These are phyloP conservation scores for Eulithis testata DNA, from an alignment of 2,888 invertebrate species.

Conservation along the genomic window DNA sequence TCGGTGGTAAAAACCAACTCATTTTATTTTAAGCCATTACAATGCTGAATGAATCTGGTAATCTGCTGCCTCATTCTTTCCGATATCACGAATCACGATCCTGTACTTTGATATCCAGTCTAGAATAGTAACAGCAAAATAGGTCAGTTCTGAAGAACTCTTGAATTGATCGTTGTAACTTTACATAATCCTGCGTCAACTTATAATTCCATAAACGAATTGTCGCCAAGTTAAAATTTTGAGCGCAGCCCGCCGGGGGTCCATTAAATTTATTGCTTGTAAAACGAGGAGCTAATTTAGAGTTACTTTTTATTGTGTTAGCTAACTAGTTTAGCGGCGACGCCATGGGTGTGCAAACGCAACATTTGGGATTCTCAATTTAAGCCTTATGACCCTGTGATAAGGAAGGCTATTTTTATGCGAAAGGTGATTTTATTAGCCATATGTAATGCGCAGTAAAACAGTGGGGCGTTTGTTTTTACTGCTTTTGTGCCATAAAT, in stretches of 20 bases:
- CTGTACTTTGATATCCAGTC: background rate
- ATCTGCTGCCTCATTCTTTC: background rate
- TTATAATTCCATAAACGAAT: slow-evolving; percentile 63
- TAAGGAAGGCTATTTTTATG: slow-evolving; percentile 39
- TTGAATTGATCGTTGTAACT: slow-evolving; percentile 44
- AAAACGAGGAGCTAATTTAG: slow-evolving; percentile 83
- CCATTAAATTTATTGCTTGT: slow-evolving; percentile 83
- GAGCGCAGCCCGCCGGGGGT: slow-evolving; percentile 66
- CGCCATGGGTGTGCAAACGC: slow-evolving; percentile 64
- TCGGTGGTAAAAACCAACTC: too few relatives aligned
- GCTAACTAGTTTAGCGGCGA: slow-evolving; percentile 73
- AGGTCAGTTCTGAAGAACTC: slow-evolving; percentile 7
- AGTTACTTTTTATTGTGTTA: slow-evolving; percentile 82
- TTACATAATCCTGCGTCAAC: slow-evolving; percentile 47
- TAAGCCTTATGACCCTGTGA: slow-evolving; percentile 36
- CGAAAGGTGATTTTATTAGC: slow-evolving; percentile 54
- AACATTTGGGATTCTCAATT: slow-evolving; percentile 33
- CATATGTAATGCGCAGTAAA: slow-evolving; percentile 61
- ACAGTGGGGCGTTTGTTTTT: slow-evolving; percentile 60
- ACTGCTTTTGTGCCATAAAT: slow-evolving; percentile 47
- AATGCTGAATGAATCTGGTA: too few relatives aligned
- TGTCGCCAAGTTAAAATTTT: slow-evolving; percentile 75
- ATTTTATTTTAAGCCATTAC: too few relatives aligned
- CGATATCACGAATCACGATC: background rate
- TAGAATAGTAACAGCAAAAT: background rate